These are phyloP conservation scores for Homarus gammarus DNA, from an alignment of 2,888 invertebrate species.

Conservation along the genomic window DNA sequence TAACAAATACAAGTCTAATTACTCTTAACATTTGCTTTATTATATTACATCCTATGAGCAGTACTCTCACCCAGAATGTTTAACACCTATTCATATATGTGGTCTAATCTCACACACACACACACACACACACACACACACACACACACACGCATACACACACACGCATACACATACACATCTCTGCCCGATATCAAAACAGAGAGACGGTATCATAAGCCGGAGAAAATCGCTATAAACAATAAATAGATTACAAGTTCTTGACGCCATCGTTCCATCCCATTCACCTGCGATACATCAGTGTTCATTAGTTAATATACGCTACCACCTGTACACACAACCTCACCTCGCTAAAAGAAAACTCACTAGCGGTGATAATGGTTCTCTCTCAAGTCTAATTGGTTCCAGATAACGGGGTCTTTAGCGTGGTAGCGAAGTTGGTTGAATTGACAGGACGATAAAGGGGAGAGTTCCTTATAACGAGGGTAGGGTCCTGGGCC, in stretches of 20 bases:
- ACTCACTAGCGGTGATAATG: too few species aligned
- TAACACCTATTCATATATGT: too few species aligned
- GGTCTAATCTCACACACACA: not conserved
- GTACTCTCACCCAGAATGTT: too few species aligned
- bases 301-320: conserved; percentile 32
- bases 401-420: not conserved
- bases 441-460: not conserved
- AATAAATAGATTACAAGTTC: conserved; percentile 17
- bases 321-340: not conserved
- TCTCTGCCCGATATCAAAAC: not conserved
- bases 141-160: not conserved
- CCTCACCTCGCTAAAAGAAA: too few species aligned
- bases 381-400: too few species aligned
- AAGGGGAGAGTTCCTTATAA: not conserved
- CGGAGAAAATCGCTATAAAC: conserved; percentile 7
- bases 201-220: not conserved
- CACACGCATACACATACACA: not conserved
- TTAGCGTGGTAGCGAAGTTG: not conserved
- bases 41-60: too few species aligned
- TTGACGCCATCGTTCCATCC: not conserved
- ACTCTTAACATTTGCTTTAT: too few species aligned
- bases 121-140: not conserved
- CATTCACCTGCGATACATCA: conserved; percentile 16
- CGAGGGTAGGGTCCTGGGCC: not conserved
- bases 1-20: too few species aligned